Conservation (phyloP, 1,140 invertebrate species). For the Samia ricini region DNA sequence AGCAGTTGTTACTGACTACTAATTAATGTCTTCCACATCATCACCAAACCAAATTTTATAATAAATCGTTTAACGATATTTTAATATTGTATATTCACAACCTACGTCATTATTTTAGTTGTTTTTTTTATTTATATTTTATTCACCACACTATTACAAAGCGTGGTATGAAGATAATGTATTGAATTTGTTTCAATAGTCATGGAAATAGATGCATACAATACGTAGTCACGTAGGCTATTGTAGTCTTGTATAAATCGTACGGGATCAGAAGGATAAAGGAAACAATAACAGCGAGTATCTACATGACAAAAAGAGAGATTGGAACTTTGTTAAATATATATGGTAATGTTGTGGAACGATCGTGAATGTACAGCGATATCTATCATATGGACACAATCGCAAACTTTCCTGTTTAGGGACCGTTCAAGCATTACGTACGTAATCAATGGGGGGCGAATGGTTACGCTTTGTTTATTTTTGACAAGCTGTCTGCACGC, state of each 20-base stretch:
- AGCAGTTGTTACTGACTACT: too few relatives aligned
- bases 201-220: conserved; percentile 1
- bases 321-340: conserved; percentile 21
- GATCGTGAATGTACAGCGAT: not conserved
- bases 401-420: not conserved
- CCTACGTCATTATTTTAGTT: too few relatives aligned
- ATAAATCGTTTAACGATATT: too few relatives aligned
- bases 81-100: too few relatives aligned
- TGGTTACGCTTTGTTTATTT: too few relatives aligned
- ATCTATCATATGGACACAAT: not conserved
- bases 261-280: conserved; percentile 36
- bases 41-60: too few relatives aligned
- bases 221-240: conserved; percentile 11
- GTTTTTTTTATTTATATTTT: too few relatives aligned
- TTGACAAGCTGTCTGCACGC: too few relatives aligned
- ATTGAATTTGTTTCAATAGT: conserved; percentile 9
- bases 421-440: too few relatives aligned
- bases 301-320: conserved; percentile 47
- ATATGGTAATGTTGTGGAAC: conserved; percentile 22
- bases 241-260: conserved; percentile 37
- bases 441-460: too few relatives aligned
- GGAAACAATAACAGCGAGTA: conserved; percentile 28
- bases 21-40: too few relatives aligned
- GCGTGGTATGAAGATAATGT: not conserved
- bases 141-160: not conserved